These are phyloP conservation scores for Drosophila willistoni DNA, from an alignment of 1,140 invertebrate genomes.

Conservation along the genomic window DNA sequence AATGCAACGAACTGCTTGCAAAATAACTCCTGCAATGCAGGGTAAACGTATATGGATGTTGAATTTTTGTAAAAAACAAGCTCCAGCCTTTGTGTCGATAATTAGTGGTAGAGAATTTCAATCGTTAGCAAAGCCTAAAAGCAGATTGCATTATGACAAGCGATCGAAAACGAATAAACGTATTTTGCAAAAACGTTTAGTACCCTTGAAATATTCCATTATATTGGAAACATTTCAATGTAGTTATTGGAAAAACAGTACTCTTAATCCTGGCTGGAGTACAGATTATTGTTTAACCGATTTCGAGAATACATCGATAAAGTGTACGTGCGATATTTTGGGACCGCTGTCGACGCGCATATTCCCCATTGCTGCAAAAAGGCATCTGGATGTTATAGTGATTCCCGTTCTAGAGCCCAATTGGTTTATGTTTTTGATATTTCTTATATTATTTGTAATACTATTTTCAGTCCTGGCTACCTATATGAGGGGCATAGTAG, in stretches of 20 bases:
- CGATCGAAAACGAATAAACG: not conserved
- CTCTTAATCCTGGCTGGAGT: conserved; percentile 33
- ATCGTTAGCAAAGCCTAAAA: not conserved
- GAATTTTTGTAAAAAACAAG: conserved; percentile 1
- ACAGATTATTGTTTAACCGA: conserved; percentile 16
- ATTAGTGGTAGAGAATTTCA: not conserved
- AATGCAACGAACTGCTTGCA: not conserved
- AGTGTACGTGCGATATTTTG: conserved; percentile 29
- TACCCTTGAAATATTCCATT: conserved; percentile 30
- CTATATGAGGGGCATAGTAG: not conserved
- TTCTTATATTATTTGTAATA: not conserved
- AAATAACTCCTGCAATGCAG: conserved; percentile 6
- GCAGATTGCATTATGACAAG: not conserved
- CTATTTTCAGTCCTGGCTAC: not conserved
- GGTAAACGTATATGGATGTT: conserved; percentile 40
- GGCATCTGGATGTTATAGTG: not conserved
- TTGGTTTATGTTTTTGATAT: not conserved
- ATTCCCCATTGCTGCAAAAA: conserved; percentile 27
- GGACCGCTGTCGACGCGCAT: conserved; percentile 31
- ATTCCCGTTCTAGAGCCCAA: not conserved
- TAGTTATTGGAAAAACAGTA: conserved; percentile 22
- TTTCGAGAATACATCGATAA: conserved; percentile 13
- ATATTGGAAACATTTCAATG: conserved; percentile 37
- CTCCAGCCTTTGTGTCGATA: conserved; percentile 27
- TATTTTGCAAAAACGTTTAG: not conserved